Evolutionary conservation across 2,888 invertebrate species (phyloP).

Genomic region (Ectemnius cavifrons): DNA sequence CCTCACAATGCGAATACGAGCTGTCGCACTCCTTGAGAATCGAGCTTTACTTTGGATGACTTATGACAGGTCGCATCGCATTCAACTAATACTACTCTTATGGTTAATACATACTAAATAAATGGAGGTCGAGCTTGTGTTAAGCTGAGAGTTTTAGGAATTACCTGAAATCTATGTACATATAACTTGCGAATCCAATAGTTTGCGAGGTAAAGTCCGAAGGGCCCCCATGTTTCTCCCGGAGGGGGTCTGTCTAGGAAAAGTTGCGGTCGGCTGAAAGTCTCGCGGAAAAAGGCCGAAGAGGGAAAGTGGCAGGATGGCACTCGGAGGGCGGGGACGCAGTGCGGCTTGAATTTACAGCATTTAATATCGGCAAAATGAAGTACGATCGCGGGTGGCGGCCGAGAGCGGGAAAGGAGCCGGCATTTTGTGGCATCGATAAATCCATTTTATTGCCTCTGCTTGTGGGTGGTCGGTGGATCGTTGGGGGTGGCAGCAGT

Average conservation of each 20-base stretch:
- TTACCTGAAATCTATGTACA: neutral
- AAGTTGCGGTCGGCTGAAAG: conserved; percentile 17
- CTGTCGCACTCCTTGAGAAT: neutral
- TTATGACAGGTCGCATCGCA: no score
- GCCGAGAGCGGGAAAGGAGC: conserved; percentile 56
- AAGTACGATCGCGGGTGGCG: conserved; percentile 62
- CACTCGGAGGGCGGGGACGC: conserved; percentile 9
- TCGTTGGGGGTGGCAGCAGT: neutral
- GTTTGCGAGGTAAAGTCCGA: neutral
- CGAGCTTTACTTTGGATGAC: neutral
- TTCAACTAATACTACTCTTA: no score
- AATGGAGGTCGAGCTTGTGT: no score
- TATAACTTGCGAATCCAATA: neutral
- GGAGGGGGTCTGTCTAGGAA: conserved; percentile 5
- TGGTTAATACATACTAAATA: no score
- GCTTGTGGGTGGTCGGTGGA: conserved; percentile 56
- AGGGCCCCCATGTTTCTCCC: neutral
- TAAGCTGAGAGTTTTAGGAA: no score
- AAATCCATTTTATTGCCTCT: conserved; percentile 70
- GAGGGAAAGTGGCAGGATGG: conserved; percentile 1
- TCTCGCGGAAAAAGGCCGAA: neutral
- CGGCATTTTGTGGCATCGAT: conserved; percentile 70
- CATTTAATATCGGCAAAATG: conserved; percentile 72
- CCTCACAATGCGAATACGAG: neutral
- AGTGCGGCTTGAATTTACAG: conserved; percentile 66